phyloP scores from a whole-genome alignment of 2,888 invertebrate genomes.

The Alsophila aescularia region DNA sequence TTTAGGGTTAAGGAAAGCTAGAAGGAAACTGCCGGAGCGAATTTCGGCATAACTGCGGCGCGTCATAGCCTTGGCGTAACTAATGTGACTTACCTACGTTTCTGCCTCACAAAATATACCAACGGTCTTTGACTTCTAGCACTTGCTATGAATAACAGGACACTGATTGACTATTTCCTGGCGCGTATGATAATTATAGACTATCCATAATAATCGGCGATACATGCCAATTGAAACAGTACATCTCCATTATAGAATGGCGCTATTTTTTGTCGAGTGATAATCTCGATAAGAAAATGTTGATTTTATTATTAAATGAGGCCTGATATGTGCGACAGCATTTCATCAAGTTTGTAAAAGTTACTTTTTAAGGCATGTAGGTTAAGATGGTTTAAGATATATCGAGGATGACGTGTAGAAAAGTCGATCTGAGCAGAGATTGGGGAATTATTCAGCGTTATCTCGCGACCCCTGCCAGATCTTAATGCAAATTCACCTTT shows the following conservation, averaged over 20 bases:
- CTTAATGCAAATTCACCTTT: conserved; percentile 64
- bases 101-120: conserved; percentile 55
- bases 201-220: conserved; percentile 47
- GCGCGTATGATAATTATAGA: conserved; percentile 51
- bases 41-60: conserved; percentile 35
- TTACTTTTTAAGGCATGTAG: conserved; percentile 53
- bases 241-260: conserved; percentile 47
- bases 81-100: conserved; percentile 61
- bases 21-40: conserved; percentile 43
- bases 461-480: conserved; percentile 59
- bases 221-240: conserved; percentile 53
- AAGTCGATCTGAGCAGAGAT: conserved; percentile 58
- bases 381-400: conserved; percentile 58
- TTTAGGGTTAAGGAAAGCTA: conserved; percentile 31
- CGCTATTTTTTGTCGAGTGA: conserved; percentile 43
- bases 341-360: conserved; percentile 43
- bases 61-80: conserved; percentile 64
- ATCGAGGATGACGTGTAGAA: conserved; percentile 51
- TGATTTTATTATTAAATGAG: conserved; percentile 44
- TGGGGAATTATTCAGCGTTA: conserved; percentile 61
- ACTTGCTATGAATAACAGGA: conserved; percentile 55
- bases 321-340: conserved; percentile 44
- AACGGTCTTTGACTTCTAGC: conserved; percentile 70
- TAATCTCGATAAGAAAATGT: conserved; percentile 43
- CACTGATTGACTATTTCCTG: conserved; percentile 64